These are phyloP conservation scores for Temnothorax longispinosus DNA, from an alignment of 1,140 invertebrate genomes.

Conservation along the genomic window DNA sequence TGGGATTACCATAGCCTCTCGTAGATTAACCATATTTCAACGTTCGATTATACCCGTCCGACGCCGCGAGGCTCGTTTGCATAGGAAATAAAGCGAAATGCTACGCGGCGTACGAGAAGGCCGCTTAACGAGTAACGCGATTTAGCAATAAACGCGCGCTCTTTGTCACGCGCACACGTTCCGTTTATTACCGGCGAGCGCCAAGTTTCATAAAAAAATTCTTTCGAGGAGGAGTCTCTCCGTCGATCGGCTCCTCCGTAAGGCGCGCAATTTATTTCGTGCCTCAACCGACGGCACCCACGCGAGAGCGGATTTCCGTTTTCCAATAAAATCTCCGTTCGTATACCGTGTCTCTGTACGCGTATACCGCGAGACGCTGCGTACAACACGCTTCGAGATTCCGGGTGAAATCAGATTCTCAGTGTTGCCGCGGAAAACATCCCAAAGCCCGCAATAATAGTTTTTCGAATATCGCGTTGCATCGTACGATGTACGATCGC, in stretches of 20 bases:
- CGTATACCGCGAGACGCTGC: conserved; percentile 6
- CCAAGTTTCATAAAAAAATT: conserved; percentile 39
- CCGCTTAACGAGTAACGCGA: conserved; percentile 65
- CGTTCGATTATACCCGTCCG: conserved; percentile 60
- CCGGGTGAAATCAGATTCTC: conserved; percentile 58
- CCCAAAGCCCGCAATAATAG: conserved; percentile 63
- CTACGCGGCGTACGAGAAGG: conserved; percentile 39
- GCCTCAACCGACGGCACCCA: conserved; percentile 74
- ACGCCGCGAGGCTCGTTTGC: conserved; percentile 73
- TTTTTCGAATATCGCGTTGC: conserved; percentile 49
- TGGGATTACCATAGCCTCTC: background rate
- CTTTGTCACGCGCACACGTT: conserved; percentile 63
- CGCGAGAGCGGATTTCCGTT: conserved; percentile 75
- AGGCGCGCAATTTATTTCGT: conserved; percentile 81
- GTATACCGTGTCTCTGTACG: conserved; percentile 44
- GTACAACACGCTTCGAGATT: conserved; percentile 45
- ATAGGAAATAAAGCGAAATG: conserved; percentile 77
- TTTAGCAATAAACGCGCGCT: conserved; percentile 73
- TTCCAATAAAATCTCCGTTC: conserved; percentile 72
- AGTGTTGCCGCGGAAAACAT: conserved; percentile 59
- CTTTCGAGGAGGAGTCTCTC: conserved; percentile 45
- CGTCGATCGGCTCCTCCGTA: conserved; percentile 74
- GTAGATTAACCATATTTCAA: conserved; percentile 40
- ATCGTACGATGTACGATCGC: conserved; percentile 11
- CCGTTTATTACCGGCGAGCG: conserved; percentile 60